These are phyloP conservation scores for Procavia capensis DNA, from an alignment of 2,113 vertebrate genomes.

Conservation along the genomic window DNA sequence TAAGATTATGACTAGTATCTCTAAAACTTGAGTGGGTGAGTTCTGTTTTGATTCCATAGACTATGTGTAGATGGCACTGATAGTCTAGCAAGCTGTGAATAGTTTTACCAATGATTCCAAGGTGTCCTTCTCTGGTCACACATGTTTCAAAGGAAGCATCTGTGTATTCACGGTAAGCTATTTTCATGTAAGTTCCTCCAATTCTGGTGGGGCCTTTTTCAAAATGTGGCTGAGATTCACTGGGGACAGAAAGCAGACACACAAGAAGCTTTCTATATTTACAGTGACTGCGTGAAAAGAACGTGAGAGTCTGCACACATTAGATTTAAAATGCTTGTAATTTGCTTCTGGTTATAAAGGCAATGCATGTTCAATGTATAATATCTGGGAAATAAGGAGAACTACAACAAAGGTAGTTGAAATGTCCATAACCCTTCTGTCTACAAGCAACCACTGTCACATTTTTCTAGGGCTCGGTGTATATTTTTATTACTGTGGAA, in stretches of 20 bases:
- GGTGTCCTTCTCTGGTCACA: constrained; percentile 88
- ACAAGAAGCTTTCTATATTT: not conserved
- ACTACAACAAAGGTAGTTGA: not conserved
- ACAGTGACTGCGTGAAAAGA: not conserved
- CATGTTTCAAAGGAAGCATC: constrained; percentile 90
- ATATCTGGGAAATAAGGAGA: constrained; percentile 8
- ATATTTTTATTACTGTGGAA: not conserved
- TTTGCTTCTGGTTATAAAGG: constrained; percentile 19
- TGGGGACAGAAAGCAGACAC: constrained; percentile 72
- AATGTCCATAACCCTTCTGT: not conserved
- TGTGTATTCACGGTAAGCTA: constrained; percentile 91
- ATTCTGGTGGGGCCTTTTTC: constrained; percentile 88
- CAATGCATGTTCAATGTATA: not conserved
- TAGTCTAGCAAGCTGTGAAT: not conserved
- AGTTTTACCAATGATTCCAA: constrained; percentile 94
- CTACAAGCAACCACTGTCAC: not conserved
- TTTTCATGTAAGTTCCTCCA: constrained; percentile 95
- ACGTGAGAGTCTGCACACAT: not conserved
- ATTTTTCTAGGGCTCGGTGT: not conserved
- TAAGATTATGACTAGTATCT: not conserved
- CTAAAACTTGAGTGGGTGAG: not conserved
- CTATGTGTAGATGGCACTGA: not conserved
- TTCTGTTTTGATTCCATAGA: not conserved
- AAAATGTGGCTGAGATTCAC: constrained; percentile 90
- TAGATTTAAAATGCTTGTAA: not conserved